A percentile compares a stretch with the other conserved stretches of the same genome.
Evolutionary conservation across 2,113 vertebrate species (phyloP).

Genomic region (Hemicordylus capensis): DNA sequence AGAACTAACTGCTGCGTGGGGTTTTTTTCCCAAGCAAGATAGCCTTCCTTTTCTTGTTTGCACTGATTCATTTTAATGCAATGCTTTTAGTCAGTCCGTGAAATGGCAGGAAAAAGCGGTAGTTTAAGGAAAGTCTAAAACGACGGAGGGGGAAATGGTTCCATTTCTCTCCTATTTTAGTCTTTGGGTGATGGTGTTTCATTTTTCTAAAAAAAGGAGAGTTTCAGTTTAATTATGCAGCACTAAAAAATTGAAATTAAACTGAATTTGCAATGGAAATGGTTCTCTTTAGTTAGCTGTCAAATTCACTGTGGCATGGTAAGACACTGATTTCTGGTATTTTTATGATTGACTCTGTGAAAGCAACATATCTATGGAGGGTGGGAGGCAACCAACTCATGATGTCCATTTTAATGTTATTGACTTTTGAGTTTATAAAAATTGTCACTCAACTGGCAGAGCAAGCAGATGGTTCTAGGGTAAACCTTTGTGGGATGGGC

Average conservation of each 20-base stretch:
- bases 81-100: conserved; percentile 44
- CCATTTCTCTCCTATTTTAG: conserved; percentile 52
- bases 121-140: conserved; percentile 41
- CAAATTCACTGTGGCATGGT: conserved; percentile 50
- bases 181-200: conserved; percentile 47
- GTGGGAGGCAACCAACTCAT: background rate
- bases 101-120: background rate
- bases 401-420: background rate
- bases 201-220: conserved; percentile 18
- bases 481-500: background rate
- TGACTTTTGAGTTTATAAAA: background rate
- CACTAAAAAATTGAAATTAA: conserved; percentile 71
- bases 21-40: conserved; percentile 32
- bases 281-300: conserved; percentile 69
- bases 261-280: conserved; percentile 68
- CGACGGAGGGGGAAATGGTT: conserved; percentile 29
- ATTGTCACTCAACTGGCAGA: background rate
- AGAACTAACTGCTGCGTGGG: conserved; percentile 53
- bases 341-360: conserved; percentile 60
- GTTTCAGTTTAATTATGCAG: conserved; percentile 70
- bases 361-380: conserved; percentile 14
- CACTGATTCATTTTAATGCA: conserved; percentile 36
- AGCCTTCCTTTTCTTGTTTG: conserved; percentile 27
- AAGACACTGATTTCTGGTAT: conserved; percentile 54
- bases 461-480: background rate